Conservation (phyloP, 1,140 invertebrate genomes). For the Drosophila yakuba region DNA sequence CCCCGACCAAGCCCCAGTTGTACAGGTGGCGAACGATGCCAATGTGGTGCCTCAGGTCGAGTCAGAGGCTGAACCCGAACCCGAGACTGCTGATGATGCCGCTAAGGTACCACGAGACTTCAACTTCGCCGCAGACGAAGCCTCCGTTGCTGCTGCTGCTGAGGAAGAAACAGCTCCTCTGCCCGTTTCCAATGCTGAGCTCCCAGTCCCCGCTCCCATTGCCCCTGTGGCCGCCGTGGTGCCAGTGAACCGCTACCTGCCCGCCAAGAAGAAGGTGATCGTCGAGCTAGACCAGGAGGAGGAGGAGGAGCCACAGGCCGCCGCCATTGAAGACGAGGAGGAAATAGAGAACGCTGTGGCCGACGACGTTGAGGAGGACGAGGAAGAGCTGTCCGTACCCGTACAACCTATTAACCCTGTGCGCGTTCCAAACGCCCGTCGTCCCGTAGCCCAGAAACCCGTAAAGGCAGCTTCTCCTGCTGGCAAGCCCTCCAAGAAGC, state of each 20-base stretch:
- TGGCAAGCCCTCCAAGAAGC: conserved; percentile 59
- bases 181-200: conserved; percentile 64
- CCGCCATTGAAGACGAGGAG: conserved; percentile 67
- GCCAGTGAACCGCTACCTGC: conserved; percentile 76
- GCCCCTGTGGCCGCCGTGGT: conserved; percentile 62
- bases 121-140: conserved; percentile 62
- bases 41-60: conserved; percentile 27
- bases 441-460: conserved; percentile 64
- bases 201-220: conserved; percentile 68
- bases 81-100: conserved; percentile 56
- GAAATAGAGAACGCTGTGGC: conserved; percentile 55
- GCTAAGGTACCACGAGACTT: conserved; percentile 79
- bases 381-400: conserved; percentile 54
- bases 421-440: conserved; percentile 70
- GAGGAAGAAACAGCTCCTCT: conserved; percentile 43
- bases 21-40: conserved; percentile 57
- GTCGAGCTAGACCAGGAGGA: conserved; percentile 83
- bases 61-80: conserved; percentile 36
- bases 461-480: conserved; percentile 46
- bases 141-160: conserved; percentile 25
- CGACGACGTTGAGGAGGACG: conserved; percentile 69
- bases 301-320: conserved; percentile 82
- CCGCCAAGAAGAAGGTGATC: conserved; percentile 81
- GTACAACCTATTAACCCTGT: conserved; percentile 60
- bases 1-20: conserved; percentile 69